These are phyloP conservation scores for Drosophila ananassae DNA, from an alignment of 1,140 invertebrate species.

Conservation along the genomic window DNA sequence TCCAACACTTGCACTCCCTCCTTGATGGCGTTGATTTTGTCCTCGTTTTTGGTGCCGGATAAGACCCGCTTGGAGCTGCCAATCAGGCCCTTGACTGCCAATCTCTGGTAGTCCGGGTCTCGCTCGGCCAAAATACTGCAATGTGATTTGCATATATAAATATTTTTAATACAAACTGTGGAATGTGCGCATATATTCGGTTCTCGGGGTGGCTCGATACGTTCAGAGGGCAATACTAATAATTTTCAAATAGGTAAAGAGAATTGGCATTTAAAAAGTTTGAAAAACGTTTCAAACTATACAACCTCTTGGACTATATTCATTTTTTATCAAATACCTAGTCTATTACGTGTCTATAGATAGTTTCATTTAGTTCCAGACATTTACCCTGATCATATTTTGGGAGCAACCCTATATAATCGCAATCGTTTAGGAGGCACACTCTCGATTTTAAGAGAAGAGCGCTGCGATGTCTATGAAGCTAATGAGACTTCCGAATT, in stretches of 20 bases:
- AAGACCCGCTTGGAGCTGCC: constrained; percentile 87
- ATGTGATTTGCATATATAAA: constrained; percentile 44
- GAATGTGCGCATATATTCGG: constrained; percentile 38
- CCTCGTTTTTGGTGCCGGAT: constrained; percentile 87
- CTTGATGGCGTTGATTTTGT: constrained; percentile 88
- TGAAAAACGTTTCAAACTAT: background rate
- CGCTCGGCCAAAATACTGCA: constrained; percentile 86
- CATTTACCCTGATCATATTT: background rate
- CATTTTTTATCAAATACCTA: too few relatives aligned
- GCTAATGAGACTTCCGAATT: constrained; percentile 59
- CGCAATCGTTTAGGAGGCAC: background rate
- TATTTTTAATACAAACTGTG: constrained; percentile 32
- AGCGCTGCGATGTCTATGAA: constrained; percentile 32
- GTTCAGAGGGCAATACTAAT: too few relatives aligned
- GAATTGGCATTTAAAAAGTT: background rate
- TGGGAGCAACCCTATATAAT: constrained; percentile 21
- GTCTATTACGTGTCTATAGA: background rate
- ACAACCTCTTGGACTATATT: too few relatives aligned
- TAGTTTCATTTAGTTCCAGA: background rate
- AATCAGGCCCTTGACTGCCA: constrained; percentile 87
- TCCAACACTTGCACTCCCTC: constrained; percentile 87
- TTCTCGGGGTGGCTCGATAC: constrained; percentile 4
- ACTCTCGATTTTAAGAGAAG: constrained; percentile 19
- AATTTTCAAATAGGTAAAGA: background rate
- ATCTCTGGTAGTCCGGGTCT: constrained; percentile 88